Evolutionary conservation across 2,113 vertebrate species (phyloP), one percentile per base, ranked within the genome.

Genomic region (Strix aluco): DNA sequence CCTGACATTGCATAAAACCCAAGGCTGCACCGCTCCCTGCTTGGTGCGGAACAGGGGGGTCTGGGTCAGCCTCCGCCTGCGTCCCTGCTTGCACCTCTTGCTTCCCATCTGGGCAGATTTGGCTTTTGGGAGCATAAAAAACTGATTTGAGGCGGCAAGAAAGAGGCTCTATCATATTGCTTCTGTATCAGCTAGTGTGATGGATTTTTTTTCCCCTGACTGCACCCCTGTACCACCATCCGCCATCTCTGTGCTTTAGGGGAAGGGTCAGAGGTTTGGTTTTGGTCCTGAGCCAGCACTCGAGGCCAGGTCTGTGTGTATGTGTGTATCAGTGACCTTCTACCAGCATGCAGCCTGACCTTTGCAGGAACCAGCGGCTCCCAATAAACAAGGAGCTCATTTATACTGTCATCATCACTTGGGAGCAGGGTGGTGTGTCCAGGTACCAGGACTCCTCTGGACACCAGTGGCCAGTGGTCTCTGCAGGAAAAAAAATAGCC

Each of bases 21-120:
- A 8, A 18, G 27, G 36, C 70, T 52, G 47, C 0, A 0, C 44
- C 0, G 0, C 13, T 55, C 42, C 25, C 20, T 6, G 16, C 44
- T 51, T 15, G 54, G 18, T 57, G 83, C 0, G 0, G 63, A 59
- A 40, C 1, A 0, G 3, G 47, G 27, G 65, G 40, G 22, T 11
- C 23, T 15, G 26, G 52, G 13, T 1, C 69, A 78, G 61, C 70
- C 38, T 49, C 25, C 6, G 3, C 59, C 90, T 8, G 10, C 0
- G 0, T 4, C 74, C 22, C 59, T 46, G 27, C 30, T 46, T 15
- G 20, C 4, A 12, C 27, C 18, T 29, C 81, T 23, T 52, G 15
- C 44, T 67, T 81, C 58, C 6, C 17, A 2, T 12, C 27, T 9
- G 36, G 73, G 34, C 23, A 57, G 32, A 11, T 13, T 7, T 32